phyloP scores from a whole-genome alignment of 2,797 vertebrate species.

The Sylvia borin region DNA sequence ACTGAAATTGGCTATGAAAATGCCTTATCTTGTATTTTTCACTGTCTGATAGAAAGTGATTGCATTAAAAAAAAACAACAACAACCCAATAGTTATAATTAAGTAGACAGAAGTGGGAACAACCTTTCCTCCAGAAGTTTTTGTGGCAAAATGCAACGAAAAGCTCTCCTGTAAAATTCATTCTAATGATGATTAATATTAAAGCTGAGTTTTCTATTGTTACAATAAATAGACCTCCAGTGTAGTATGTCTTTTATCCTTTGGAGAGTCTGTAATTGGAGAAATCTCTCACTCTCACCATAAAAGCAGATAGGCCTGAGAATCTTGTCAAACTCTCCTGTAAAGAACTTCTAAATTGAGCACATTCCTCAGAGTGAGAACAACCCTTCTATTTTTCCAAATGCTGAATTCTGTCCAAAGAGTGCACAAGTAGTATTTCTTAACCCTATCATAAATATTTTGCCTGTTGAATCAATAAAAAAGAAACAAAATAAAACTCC shows the following conservation, averaged over 20 bases:
- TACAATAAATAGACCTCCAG: not conserved
- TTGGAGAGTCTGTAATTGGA: not conserved
- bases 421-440: not conserved
- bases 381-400: not conserved
- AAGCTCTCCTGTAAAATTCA: not conserved
- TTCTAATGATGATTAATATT: not conserved
- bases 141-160: not conserved
- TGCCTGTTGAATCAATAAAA: not conserved
- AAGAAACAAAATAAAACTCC: not conserved
- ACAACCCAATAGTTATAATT: not conserved
- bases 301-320: not conserved
- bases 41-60: not conserved
- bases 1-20: slow-evolving; percentile 3
- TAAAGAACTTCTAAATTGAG: not conserved
- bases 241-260: not conserved
- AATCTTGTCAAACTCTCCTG: not conserved
- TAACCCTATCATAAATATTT: not conserved
- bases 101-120: not conserved
- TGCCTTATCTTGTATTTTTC: slow-evolving; percentile 41
- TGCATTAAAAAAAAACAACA: not conserved
- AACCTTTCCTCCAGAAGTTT: not conserved
- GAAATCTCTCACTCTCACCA: not conserved
- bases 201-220: not conserved
- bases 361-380: not conserved
- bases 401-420: slow-evolving; percentile 24